Evolutionary conservation across 2,888 invertebrate genomes (phyloP).

Genomic region (Ceramica pisi): DNA sequence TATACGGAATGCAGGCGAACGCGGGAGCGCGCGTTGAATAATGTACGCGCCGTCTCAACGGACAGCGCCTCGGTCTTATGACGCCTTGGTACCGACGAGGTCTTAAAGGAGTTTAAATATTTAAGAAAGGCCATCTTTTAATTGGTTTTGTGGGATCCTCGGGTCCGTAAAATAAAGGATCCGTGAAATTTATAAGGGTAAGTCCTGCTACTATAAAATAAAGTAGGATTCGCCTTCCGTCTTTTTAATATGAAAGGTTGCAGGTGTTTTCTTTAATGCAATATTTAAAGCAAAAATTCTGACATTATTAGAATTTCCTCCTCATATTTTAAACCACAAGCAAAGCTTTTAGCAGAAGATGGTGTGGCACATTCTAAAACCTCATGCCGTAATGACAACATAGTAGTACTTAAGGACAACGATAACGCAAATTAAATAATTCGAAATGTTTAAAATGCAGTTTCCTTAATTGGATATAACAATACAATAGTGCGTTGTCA

Average conservation of each 20-base stretch:
- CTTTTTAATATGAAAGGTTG: constrained; percentile 54
- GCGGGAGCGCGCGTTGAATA: constrained; percentile 82
- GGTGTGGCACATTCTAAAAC: neutral
- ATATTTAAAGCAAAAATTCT: constrained; percentile 31
- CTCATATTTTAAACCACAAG: neutral
- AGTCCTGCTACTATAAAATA: constrained; percentile 51
- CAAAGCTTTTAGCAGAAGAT: neutral
- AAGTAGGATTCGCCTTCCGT: constrained; percentile 37
- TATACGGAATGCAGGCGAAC: constrained; percentile 76
- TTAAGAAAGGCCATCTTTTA: constrained; percentile 62
- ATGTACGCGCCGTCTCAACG: constrained; percentile 77
- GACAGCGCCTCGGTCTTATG: constrained; percentile 74
- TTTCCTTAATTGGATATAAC: constrained; percentile 48
- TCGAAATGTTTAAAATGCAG: constrained; percentile 27
- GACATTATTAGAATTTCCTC: neutral
- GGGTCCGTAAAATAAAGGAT: constrained; percentile 57
- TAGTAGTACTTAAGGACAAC: neutral
- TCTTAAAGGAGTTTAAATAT: constrained; percentile 67
- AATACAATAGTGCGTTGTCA: constrained; percentile 51
- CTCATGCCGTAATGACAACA: neutral
- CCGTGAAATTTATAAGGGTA: constrained; percentile 57
- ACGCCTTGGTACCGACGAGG: constrained; percentile 69
- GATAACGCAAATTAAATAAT: constrained; percentile 20
- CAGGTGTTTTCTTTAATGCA: constrained; percentile 44
- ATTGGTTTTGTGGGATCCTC: constrained; percentile 58